Evolutionary conservation across 2,888 invertebrate species (phyloP).

Genomic region (Villa cingulata): DNA sequence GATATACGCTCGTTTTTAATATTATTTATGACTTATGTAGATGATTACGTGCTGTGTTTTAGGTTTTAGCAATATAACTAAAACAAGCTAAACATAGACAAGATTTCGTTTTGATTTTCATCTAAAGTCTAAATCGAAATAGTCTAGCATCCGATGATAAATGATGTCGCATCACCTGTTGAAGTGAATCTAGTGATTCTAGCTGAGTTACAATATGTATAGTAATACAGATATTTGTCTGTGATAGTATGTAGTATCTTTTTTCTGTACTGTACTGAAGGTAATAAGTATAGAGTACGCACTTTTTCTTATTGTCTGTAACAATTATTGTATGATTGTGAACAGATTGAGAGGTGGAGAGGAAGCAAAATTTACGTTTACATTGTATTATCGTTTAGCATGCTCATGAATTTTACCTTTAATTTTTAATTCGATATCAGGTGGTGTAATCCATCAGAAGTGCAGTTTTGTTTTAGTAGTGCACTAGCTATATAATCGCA

Average conservation of each 20-base stretch:
- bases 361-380: too few species aligned
- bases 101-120: not conserved
- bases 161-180: slow-evolving; percentile 9
- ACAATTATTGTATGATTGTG: too few species aligned
- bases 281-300: too few species aligned
- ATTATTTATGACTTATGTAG: not conserved
- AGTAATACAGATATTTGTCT: too few species aligned
- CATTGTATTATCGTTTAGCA: not conserved
- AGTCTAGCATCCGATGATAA: not conserved
- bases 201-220: too few species aligned
- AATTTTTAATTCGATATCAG: slow-evolving; percentile 2
- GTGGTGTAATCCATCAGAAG: slow-evolving; percentile 7
- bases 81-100: too few species aligned
- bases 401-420: not conserved
- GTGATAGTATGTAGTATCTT: too few species aligned
- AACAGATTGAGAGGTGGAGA: too few species aligned
- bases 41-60: not conserved
- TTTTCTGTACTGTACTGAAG: too few species aligned
- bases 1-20: not conserved
- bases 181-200: not conserved
- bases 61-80: too few species aligned
- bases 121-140: not conserved
- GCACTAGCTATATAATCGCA: too few species aligned
- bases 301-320: too few species aligned
- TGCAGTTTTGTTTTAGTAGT: not conserved